Conservation (phyloP, 2,797 vertebrate genomes). For the Dendrocincla fuliginosa region DNA sequence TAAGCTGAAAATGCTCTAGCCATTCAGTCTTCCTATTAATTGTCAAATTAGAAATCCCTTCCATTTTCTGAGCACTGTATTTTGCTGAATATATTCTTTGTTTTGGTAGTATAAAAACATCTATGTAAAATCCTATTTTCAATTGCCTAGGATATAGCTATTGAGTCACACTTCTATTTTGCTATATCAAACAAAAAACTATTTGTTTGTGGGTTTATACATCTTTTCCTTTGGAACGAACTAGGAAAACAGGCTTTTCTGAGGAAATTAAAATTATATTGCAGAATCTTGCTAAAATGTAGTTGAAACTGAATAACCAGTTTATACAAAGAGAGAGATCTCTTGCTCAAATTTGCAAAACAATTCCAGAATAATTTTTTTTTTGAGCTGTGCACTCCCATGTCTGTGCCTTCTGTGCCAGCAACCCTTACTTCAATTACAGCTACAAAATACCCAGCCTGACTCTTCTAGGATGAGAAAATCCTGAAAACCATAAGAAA, state of each 20-base stretch:
- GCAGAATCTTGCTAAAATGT: background rate
- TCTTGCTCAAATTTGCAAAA: background rate
- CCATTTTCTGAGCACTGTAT: background rate
- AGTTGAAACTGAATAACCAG: background rate
- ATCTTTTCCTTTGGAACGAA: background rate
- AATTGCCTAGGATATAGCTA: background rate
- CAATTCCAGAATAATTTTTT: background rate
- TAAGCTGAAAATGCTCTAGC: background rate
- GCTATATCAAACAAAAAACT: background rate
- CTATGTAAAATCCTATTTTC: background rate
- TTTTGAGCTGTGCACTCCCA: background rate
- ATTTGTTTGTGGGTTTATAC: background rate
- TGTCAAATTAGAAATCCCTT: background rate
- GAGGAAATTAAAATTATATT: background rate
- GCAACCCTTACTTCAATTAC: background rate
- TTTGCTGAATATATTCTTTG: background rate
- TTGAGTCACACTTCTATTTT: background rate
- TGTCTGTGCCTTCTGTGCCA: background rate
- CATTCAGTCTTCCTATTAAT: background rate
- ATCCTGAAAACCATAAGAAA: background rate
- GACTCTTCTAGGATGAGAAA: background rate
- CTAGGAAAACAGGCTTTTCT: background rate
- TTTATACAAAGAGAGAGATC: background rate
- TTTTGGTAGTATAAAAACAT: constrained; percentile 26
- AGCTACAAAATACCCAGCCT: background rate